Conservation (phyloP, 1,140 invertebrate genomes). For the Drosophila suzukii region DNA sequence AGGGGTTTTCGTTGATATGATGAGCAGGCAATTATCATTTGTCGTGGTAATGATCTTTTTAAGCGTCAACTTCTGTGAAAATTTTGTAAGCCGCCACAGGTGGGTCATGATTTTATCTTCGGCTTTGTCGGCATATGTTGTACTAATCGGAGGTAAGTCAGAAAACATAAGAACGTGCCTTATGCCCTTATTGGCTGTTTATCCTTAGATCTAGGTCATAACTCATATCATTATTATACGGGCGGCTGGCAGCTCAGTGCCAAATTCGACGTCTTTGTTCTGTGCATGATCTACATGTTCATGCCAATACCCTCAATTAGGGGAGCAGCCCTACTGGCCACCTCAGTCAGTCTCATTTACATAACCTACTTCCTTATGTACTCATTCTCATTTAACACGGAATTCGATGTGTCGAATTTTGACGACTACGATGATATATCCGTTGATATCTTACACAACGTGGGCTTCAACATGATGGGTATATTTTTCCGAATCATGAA, state of each 20-base stretch:
- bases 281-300: conserved; percentile 91
- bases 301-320: conserved; percentile 89
- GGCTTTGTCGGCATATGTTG: conserved; percentile 67
- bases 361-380: conserved; percentile 86
- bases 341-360: conserved; percentile 87
- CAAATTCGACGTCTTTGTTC: conserved; percentile 88
- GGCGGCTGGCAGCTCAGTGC: conserved; percentile 85
- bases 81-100: conserved; percentile 74
- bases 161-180: not conserved
- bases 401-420: not conserved
- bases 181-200: not conserved
- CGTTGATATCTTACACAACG: conserved; percentile 89
- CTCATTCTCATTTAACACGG: conserved; percentile 85
- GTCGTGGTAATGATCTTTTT: conserved; percentile 79
- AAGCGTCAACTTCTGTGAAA: conserved; percentile 84
- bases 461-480: conserved; percentile 92
- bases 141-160: conserved; percentile 54
- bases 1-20: conserved; percentile 59
- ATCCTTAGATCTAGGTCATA: conserved; percentile 85
- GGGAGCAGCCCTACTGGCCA: conserved; percentile 87
- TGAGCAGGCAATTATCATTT: conserved; percentile 52
- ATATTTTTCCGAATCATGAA: conserved; percentile 93
- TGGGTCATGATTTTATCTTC: conserved; percentile 85
- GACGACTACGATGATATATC: conserved; percentile 58
- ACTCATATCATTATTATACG: conserved; percentile 84